Base-by-base conservation (phyloP, 2,113 vertebrate species). In the Lipophrys pholis region DNA sequence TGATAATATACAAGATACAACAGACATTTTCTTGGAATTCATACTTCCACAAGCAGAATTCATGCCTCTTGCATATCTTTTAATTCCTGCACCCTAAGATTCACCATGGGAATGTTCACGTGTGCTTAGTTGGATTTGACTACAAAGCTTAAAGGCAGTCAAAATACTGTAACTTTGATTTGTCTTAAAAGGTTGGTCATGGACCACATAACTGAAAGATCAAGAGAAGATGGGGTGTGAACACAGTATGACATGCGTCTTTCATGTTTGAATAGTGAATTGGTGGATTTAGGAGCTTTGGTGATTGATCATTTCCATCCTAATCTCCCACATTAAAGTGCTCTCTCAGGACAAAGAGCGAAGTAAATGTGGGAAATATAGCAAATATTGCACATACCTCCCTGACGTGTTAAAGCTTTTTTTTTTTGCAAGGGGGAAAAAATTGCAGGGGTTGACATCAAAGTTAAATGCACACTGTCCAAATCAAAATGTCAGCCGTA, bases 401-500 rank as follows among this genome's bases (percentile, higher is more conserved):
- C 73, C 82, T 76, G 59, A 80, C 71, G 58, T 82, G 58, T 74
- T 70, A 57, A 76, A 84, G 89, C 84, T 84, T 80, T 76, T 75
- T 73, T 45, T 7, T 52, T 71, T 54, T 73, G 54, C 66, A 30
- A 30, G 76, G 75, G 8, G 12, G 46, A 71, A 76, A 87, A 88
- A 92, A 91, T 90, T 91, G 85, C 86, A 81, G 86, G 83, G 84
- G 88, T 85, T 77, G 80, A 94, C 93, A 92, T 94, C 92, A 93
- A 94, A 94, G 91, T 85, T 73, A 76, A 86, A 87, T 69, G 89
- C 78, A 55, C 69, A 81, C 83, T 69, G 86, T 80, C 51, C 71
- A 87, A 89, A 92, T 93, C 90, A 87, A 90, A 93, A 91, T 90
- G 90, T 93, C 92, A 92, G 87, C 73, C 81, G 41, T 77, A 86